A percentile compares a stretch with the other conserved stretches of the same genome.
phyloP scores from a whole-genome alignment of 2,888 invertebrate genomes.

The Euspilapteryx auroguttella region DNA sequence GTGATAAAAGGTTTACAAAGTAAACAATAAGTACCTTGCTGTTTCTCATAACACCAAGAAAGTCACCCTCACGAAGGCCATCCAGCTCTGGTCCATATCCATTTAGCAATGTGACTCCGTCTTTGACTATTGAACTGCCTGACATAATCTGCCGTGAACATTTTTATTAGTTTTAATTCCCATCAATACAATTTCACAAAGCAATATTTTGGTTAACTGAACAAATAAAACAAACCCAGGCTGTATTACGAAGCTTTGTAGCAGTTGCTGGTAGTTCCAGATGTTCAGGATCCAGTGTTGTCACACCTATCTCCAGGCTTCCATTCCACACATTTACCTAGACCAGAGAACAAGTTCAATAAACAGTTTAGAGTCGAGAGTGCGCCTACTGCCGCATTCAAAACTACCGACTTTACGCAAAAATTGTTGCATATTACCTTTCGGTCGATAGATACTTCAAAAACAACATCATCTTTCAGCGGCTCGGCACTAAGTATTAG shows the following conservation, averaged over 20 bases:
- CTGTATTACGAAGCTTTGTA: slow-evolving; percentile 75
- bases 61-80: slow-evolving; percentile 78
- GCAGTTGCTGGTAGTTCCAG: slow-evolving; percentile 87
- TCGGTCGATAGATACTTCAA: slow-evolving; percentile 85
- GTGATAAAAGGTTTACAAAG: too few species aligned
- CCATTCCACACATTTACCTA: slow-evolving; percentile 92
- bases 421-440: slow-evolving; percentile 74
- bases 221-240: too few species aligned
- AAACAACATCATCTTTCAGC: slow-evolving; percentile 77
- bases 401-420: slow-evolving; percentile 4
- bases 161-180: too few species aligned
- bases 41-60: slow-evolving; percentile 82
- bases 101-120: slow-evolving; percentile 80
- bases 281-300: slow-evolving; percentile 85
- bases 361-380: too few species aligned
- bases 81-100: slow-evolving; percentile 86
- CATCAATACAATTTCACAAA: neutral
- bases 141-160: slow-evolving; percentile 90
- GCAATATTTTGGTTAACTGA: too few species aligned
- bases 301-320: slow-evolving; percentile 90
- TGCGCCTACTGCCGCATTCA: slow-evolving; percentile 1
- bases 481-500: slow-evolving; percentile 82
- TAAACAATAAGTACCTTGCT: too few species aligned
- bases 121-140: slow-evolving; percentile 80
- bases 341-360: slow-evolving; percentile 7